Evolutionary conservation across 2,113 vertebrate species (phyloP).

Genomic region (Ginglymostoma cirratum): DNA sequence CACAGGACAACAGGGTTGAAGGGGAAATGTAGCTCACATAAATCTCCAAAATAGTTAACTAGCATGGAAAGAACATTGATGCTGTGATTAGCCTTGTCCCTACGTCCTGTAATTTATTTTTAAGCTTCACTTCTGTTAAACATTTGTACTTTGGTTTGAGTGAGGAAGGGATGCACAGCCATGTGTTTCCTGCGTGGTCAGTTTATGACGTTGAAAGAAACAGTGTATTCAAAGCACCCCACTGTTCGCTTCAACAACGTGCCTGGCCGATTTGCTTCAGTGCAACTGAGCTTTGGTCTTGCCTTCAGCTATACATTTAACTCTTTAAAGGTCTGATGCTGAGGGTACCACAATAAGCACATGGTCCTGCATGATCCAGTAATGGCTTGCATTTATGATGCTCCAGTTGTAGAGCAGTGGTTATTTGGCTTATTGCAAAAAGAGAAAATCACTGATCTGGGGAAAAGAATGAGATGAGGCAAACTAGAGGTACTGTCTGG

Average conservation of each 20-base stretch:
- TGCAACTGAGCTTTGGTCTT: background rate
- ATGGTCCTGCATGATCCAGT: background rate
- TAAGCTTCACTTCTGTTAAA: constrained; percentile 5
- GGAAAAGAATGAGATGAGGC: too few relatives aligned
- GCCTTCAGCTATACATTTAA: background rate
- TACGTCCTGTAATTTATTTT: background rate
- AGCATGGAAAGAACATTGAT: background rate
- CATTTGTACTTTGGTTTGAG: background rate
- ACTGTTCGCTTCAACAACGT: background rate
- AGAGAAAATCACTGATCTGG: background rate
- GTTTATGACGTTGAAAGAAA: constrained; percentile 24
- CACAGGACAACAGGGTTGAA: background rate
- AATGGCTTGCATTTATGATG: background rate
- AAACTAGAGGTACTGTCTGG: background rate
- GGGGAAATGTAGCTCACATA: background rate
- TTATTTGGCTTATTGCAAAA: background rate
- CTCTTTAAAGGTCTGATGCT: background rate
- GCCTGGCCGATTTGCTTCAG: background rate
- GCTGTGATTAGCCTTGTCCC: background rate
- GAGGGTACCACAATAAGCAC: background rate
- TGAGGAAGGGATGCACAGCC: background rate
- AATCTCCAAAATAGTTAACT: background rate
- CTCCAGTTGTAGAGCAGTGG: background rate
- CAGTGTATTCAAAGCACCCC: background rate
- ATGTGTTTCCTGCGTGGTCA: background rate